Percentiles rank a stretch among this genome's conserved stretches.
Conservation (phyloP, 2,113 vertebrate genomes). For the Oryzias woworae region DNA sequence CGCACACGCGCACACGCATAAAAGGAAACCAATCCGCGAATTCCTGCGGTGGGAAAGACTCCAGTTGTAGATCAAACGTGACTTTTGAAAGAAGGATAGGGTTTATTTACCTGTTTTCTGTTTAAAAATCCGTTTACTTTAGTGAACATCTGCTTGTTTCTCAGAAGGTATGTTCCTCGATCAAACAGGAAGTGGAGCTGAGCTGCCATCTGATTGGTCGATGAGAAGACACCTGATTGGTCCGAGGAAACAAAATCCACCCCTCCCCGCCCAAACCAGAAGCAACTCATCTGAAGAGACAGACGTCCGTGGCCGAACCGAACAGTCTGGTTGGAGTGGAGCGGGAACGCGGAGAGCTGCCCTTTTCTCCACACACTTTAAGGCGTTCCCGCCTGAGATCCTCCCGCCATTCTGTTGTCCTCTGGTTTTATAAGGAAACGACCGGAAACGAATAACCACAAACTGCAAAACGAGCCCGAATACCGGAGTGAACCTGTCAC, state of each 20-base stretch:
- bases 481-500: no score
- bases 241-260: neutral
- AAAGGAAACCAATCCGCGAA: neutral
- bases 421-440: no score
- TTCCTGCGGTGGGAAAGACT: neutral
- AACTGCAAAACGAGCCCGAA: no score
- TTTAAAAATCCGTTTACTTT: constrained; percentile 1
- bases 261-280: neutral
- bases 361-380: no score
- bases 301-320: no score
- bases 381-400: no score
- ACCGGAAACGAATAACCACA: no score
- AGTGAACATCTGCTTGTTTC: constrained; percentile 27
- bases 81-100: neutral
- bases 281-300: neutral
- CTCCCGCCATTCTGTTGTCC: no score
- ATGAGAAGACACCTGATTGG: constrained; percentile 31
- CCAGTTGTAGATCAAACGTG: accelerated
- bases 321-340: no score
- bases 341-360: no score
- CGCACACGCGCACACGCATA: constrained; percentile 5
- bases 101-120: neutral
- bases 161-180: constrained; percentile 38
- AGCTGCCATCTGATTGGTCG: constrained; percentile 33
- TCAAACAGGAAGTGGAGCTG: constrained; percentile 64